These are phyloP conservation scores for Mesodorylaimus sp. DNA, from an alignment of 2,888 invertebrate species.

Conservation along the genomic window DNA sequence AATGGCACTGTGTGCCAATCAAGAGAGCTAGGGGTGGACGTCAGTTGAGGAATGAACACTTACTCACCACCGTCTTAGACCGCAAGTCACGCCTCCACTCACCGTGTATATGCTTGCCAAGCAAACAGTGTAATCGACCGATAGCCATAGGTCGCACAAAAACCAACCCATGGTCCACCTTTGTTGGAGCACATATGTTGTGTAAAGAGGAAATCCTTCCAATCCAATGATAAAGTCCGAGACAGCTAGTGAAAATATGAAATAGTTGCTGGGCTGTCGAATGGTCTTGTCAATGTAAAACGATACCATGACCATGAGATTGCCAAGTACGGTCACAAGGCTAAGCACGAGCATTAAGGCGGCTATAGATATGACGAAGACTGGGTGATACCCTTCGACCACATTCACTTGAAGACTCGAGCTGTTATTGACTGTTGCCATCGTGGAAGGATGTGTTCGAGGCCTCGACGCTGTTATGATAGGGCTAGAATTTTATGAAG, in stretches of 20 bases:
- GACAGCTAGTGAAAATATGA: conserved; percentile 90
- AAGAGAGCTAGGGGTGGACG: too few relatives aligned
- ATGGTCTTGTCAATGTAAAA: conserved; percentile 33
- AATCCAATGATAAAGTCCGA: conserved; percentile 93
- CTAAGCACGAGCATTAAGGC: conserved; percentile 15
- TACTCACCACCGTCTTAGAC: too few relatives aligned
- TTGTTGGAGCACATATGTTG: conserved; percentile 82
- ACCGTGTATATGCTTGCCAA: conserved; percentile 98
- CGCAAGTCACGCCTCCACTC: too few relatives aligned
- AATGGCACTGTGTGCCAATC: too few relatives aligned
- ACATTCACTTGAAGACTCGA: too few relatives aligned
- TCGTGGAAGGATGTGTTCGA: too few relatives aligned
- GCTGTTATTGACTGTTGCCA: too few relatives aligned
- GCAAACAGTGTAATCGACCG: conserved; percentile 95
- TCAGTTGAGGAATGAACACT: too few relatives aligned
- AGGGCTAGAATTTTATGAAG: too few relatives aligned
- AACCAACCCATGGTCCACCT: conserved; percentile 82
- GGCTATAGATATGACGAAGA: not conserved
- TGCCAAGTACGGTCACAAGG: conserved; percentile 43
- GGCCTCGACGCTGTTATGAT: too few relatives aligned
- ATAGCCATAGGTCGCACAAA: conserved; percentile 90
- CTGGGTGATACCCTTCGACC: too few relatives aligned
- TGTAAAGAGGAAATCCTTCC: conserved; percentile 95
- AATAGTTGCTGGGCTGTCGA: conserved; percentile 94
- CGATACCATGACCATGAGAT: conserved; percentile 47